Base-by-base conservation (phyloP, 2,113 vertebrate species). In the Indri indri region DNA sequence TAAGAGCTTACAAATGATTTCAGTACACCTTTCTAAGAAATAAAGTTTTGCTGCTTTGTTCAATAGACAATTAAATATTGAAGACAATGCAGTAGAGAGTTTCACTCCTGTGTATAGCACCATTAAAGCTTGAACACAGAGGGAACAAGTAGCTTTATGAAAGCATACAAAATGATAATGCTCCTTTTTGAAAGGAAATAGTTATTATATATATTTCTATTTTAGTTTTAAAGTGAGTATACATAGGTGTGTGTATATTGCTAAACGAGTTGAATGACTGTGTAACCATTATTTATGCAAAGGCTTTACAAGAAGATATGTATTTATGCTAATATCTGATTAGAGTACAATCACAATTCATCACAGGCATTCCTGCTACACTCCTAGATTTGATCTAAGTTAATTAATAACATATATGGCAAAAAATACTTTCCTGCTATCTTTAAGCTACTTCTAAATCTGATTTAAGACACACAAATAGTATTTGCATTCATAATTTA, bases 1-100 rank as follows among this genome's bases (percentile, higher is more conserved):
- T 79, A 68, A 82, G n/a, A 98, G 76, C 90, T 97, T 96, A 91
- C 80, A 96, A 97, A 95, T n/a, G 27, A 57, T 90, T 97, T 97
- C 84, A 91, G 40, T 96, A 91, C 97, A 97, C 84, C 1, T 71
- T 97, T 98, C 88, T 77, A 97, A 98, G 73, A 68, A 80, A 81
- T 82, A 81, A 93, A 85, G 9, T 73, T 96, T 97, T 95, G 93
- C 25, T 74, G 14, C 16, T 22, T 95, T 97, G 88, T 95, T 97
- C 92, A 97, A n/a, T 52, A 88, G 71, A 40, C 18, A 47, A 27
- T 96, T 96, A 97, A 94, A 79, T 96, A 96, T 18, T 88, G 82
- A 90, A 91, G 92, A 92, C 34, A 82, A 82, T 40, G 61, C 17
- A 97, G 81, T 68, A 57, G 54, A 88, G 20, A 11, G 23, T 57